Conservation (phyloP, 2,888 invertebrate genomes). For the Selenia dentaria region DNA sequence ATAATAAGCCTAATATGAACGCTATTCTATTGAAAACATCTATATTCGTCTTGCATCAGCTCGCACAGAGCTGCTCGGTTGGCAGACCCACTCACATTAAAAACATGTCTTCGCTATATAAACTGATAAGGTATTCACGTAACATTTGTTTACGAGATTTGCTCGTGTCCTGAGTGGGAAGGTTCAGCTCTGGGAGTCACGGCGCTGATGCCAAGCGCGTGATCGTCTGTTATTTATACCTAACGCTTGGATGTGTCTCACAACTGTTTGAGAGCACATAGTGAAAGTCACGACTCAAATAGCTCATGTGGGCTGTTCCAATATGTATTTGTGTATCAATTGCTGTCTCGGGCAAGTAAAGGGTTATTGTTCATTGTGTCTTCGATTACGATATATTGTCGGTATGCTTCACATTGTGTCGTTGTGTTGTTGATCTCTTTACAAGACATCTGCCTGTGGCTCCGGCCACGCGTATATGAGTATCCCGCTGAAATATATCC, state of each 20-base stretch:
- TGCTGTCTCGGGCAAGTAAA: conserved; percentile 12
- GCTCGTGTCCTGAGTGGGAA: conserved; percentile 29
- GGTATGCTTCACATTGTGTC: too few relatives aligned
- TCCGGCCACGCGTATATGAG: too few relatives aligned
- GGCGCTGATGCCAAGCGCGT: conserved; percentile 50
- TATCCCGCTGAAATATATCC: too few relatives aligned
- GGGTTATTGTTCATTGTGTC: conserved; percentile 13
- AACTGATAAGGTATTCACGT: conserved; percentile 4
- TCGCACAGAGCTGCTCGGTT: too few relatives aligned
- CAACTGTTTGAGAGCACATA: conserved; percentile 53
- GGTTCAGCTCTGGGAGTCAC: conserved; percentile 30
- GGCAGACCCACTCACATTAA: too few relatives aligned
- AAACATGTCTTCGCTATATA: too few relatives aligned
- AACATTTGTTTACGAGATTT: conserved; percentile 32
- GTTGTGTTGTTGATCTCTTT: too few relatives aligned
- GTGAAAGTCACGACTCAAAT: conserved; percentile 53
- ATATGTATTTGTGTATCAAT: conserved; percentile 14
- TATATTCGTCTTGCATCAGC: too few relatives aligned
- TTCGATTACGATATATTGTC: background rate
- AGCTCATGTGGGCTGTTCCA: conserved; percentile 27
- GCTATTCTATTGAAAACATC: too few relatives aligned
- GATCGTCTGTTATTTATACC: conserved; percentile 48
- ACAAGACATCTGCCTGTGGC: too few relatives aligned
- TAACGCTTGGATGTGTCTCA: conserved; percentile 41
- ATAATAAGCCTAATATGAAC: too few relatives aligned